phyloP scores from a whole-genome alignment of 1,140 invertebrate species.

The Ridgeia piscesae region DNA sequence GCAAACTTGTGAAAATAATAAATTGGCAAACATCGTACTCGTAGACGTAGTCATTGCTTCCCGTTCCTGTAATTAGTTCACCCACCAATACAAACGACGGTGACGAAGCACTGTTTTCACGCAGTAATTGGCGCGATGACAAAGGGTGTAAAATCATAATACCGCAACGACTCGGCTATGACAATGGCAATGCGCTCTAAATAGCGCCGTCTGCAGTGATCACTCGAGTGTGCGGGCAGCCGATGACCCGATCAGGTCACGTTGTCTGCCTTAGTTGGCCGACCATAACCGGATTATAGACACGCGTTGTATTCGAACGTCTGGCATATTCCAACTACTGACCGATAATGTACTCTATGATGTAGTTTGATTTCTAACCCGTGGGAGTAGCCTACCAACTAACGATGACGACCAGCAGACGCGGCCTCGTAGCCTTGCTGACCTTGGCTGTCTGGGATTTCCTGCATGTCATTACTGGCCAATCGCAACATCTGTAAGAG shows the following conservation, averaged over 20 bases:
- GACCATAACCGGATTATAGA: constrained; percentile 1
- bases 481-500: not conserved
- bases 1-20: not conserved
- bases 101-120: not conserved
- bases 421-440: not conserved
- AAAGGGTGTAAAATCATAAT: constrained; percentile 6
- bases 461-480: not conserved
- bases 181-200: not conserved
- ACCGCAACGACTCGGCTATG: not conserved
- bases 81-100: not conserved
- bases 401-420: not conserved
- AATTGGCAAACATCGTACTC: not conserved
- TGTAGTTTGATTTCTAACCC: constrained; percentile 5
- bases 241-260: not conserved
- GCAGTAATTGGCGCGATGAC: not conserved
- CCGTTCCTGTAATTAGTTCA: not conserved
- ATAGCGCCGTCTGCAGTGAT: not conserved
- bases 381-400: not conserved
- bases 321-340: not conserved
- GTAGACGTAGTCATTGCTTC: not conserved
- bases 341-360: not conserved
- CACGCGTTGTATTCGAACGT: not conserved
- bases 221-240: not conserved
- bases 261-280: not conserved
- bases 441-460: not conserved